Percentiles rank a stretch among this genome's conserved stretches.
Evolutionary conservation across 2,888 invertebrate species (phyloP).

Genomic region (Cryptus armator): DNA sequence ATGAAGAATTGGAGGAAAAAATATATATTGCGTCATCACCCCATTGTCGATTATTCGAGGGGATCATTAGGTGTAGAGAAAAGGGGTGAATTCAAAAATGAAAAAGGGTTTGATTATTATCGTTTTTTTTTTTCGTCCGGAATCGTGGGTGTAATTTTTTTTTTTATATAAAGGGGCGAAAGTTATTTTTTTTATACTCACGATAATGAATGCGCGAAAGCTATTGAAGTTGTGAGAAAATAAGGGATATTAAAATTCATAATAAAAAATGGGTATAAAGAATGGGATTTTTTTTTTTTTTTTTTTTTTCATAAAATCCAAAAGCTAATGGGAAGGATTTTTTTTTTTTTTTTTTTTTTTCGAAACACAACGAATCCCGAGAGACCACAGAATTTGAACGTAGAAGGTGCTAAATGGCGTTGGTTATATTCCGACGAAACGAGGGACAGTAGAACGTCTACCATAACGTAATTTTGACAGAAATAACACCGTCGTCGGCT

Average conservation of each 20-base stretch:
- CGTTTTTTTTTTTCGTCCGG: conserved; percentile 81
- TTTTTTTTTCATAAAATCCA: background rate
- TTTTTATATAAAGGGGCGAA: background rate
- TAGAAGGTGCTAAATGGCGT: conserved; percentile 62
- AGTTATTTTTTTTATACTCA: background rate
- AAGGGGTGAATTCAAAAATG: conserved; percentile 38
- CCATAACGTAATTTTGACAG: conserved; percentile 84
- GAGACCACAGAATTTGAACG: conserved; percentile 20
- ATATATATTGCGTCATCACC: conserved; percentile 58
- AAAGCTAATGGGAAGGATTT: background rate
- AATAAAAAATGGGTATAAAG: conserved; percentile 54
- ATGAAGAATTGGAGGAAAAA: conserved; percentile 48
- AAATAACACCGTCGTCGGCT: conserved; percentile 80
- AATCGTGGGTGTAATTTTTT: background rate
- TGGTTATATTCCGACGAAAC: conserved; percentile 63
- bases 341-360: background rate
- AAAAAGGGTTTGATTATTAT: conserved; percentile 81
- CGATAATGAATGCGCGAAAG: background rate
- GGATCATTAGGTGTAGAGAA: conserved; percentile 60
- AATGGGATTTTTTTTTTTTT: background rate
- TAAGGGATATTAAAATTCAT: background rate
- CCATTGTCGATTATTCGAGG: conserved; percentile 57
- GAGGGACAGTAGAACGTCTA: conserved; percentile 75
- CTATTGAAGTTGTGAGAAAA: background rate
- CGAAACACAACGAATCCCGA: background rate